phyloP scores from a whole-genome alignment of 35 echinoderm and acorn worm genomes.

The Nesometra sesokonis region DNA sequence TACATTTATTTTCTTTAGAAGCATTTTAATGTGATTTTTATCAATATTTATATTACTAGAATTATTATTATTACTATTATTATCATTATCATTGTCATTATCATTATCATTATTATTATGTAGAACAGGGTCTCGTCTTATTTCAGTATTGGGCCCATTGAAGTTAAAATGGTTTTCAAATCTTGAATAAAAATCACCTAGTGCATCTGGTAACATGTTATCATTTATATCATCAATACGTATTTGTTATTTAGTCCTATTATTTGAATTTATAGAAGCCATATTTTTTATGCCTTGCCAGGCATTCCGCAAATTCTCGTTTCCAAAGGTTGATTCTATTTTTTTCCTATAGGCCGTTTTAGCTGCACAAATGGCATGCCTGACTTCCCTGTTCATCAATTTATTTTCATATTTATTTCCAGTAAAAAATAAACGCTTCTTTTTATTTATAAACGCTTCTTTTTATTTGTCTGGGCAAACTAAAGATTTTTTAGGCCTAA shows the following conservation, averaged over 20 bases:
- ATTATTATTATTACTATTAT: too few species aligned
- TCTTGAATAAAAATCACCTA: neutral
- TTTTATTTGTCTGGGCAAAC: too few species aligned
- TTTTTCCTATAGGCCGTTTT: neutral
- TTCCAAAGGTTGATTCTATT: neutral
- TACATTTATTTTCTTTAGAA: too few species aligned
- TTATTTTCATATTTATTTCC: too few species aligned
- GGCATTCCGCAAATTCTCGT: neutral
- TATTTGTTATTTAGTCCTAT: neutral
- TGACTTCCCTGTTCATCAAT: slow-evolving; percentile 8
- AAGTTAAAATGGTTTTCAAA: neutral
- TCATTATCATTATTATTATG: neutral
- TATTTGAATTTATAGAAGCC: neutral
- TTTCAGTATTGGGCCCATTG: neutral
- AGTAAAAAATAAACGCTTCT: too few species aligned
- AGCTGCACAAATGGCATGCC: neutral
- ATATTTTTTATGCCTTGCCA: slow-evolving; percentile 15
- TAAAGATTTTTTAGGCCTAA: too few species aligned
- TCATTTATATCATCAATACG: neutral
- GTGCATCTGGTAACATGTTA: neutral
- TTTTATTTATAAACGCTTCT: too few species aligned
- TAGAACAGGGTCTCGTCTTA: neutral
- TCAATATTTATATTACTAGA: too few species aligned
- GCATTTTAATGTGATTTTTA: too few species aligned
- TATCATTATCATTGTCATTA: too few species aligned